Percentiles rank a stretch among this genome's conserved stretches.
Evolutionary conservation across 2,797 vertebrate genomes (phyloP).

Genomic region (Tenualosa ilisha): DNA sequence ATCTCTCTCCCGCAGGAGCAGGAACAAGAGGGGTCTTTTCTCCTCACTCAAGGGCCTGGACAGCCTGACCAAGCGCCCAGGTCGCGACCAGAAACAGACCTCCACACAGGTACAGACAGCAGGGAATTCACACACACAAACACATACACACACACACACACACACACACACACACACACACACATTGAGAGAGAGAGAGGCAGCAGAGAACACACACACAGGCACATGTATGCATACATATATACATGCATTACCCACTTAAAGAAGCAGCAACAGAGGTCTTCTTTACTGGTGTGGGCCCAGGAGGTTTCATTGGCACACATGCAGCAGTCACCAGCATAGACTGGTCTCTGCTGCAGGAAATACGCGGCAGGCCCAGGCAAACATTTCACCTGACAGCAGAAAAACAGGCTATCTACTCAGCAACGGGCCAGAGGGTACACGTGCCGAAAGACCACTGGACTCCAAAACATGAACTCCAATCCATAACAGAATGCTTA

Average conservation of each 20-base stretch:
- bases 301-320: neutral
- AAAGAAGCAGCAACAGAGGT: neutral
- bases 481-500: neutral
- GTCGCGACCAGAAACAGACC: constrained; percentile 74
- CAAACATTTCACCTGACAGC: neutral
- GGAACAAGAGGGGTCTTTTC: constrained; percentile 80
- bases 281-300: neutral
- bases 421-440: neutral
- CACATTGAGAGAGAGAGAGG: neutral
- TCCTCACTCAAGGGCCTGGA: constrained; percentile 87
- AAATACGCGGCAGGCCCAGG: neutral
- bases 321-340: neutral
- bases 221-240: neutral
- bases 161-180: neutral
- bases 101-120: constrained; percentile 75
- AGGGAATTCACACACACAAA: neutral
- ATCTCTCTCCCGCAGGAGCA: constrained; percentile 72
- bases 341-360: neutral
- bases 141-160: constrained; percentile 13
- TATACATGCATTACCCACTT: neutral
- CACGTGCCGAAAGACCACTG: neutral
- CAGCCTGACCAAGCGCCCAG: constrained; percentile 71
- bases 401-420: constrained; percentile 16
- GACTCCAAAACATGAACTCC: neutral
- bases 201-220: neutral